Base-by-base conservation (phyloP, 2,888 invertebrate species). In the Eugnorisma glareosa region DNA sequence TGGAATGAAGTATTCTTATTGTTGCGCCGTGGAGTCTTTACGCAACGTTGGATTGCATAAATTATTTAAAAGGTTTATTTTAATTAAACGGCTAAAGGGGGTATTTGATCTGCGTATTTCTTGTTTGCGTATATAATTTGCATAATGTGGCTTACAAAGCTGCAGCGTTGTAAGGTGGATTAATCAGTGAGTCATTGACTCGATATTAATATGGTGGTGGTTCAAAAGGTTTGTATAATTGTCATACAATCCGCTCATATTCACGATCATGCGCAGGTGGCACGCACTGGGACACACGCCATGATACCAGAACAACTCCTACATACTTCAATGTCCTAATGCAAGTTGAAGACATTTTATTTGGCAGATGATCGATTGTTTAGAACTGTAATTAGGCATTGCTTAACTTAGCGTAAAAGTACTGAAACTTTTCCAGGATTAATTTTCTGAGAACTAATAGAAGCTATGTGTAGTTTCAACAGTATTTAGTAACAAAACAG, bases 1-100 rank as follows among this genome's bases (percentile, higher is more conserved):
- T 90, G 94, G 95, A 95, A 95, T 94, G 94, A 95, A 93, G 95
- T 95, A 95, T 96, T 95, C 93, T 95, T 94, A 94, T 95, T 95
- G 94, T 94, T 91, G 90, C 90, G 89, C 75, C 89, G 90, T 90
- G 91, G 91, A 90, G 89, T 90, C 91, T 94, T 95, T 94, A 93
- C 94, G 94, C 94, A 94, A 94, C 92, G 91, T 92, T 93, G 94
- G 92, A 90, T 94, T 95, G 95, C 93, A 95, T 95, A 95, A 93
- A 94, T 95, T 95, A 95, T 93, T 91, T 89, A 88, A 91, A 88
- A 88, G 77, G 90, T 93, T 93, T 93, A 91, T 93, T 95, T 94
- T 94, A 94, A 94, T 95, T 95, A 93, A 94, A 90, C 84, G 82
- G 83, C 86, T 88, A 88, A 82, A 83, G 80, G 75, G 79, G 84